phyloP scores from a whole-genome alignment of 1,140 invertebrate genomes.

The Rhopalosiphum maidis region DNA sequence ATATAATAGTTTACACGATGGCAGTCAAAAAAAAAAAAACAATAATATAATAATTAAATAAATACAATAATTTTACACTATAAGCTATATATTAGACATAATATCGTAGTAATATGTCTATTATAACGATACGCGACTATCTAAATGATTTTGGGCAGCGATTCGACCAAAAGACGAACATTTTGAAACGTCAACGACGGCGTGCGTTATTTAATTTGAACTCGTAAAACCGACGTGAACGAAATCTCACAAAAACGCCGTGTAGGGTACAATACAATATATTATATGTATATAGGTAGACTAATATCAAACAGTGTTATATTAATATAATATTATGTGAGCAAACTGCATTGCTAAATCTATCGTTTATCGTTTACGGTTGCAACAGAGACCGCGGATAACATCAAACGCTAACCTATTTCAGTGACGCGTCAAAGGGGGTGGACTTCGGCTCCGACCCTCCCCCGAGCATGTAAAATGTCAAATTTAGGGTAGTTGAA shows the following conservation, averaged over 20 bases:
- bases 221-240: background rate
- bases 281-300: background rate
- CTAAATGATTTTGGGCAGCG: background rate
- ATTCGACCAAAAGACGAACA: background rate
- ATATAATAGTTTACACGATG: background rate
- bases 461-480: background rate
- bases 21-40: background rate
- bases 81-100: background rate
- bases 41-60: background rate
- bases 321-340: background rate
- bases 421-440: background rate
- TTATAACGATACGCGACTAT: background rate
- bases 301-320: background rate
- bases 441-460: background rate
- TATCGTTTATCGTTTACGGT: background rate
- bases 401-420: background rate
- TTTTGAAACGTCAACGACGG: background rate
- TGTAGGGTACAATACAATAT: background rate
- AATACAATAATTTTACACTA: conserved; percentile 11
- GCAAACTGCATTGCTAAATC: background rate
- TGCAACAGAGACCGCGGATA: background rate
- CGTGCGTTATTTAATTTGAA: background rate
- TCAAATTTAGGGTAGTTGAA: background rate
- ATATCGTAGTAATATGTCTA: background rate
- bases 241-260: too few relatives aligned